Evolutionary conservation across 2,888 invertebrate species (phyloP).

Genomic region (Julus scanicus): DNA sequence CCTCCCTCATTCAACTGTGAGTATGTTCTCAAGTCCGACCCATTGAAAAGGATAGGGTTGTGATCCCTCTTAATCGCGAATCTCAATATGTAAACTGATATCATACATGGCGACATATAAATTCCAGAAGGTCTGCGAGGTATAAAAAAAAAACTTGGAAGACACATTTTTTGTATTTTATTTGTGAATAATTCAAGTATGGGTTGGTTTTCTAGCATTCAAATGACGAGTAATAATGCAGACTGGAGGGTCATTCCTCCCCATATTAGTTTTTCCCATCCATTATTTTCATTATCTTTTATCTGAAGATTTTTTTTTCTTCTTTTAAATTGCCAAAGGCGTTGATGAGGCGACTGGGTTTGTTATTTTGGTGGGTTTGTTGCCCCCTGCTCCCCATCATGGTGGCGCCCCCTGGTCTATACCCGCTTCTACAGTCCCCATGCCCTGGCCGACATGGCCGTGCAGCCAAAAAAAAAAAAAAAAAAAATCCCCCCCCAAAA

Average conservation of each 20-base stretch:
- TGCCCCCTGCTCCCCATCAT: conserved; percentile 23
- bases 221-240: conserved; percentile 16
- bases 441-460: conserved; percentile 25
- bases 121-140: background rate
- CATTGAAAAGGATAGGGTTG: too few relatives aligned
- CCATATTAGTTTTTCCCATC: conserved; percentile 26
- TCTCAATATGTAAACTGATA: background rate
- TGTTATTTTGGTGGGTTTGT: conserved; percentile 47
- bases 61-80: too few relatives aligned
- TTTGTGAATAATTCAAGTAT: conserved; percentile 2
- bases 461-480: background rate
- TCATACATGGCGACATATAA: background rate
- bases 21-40: too few relatives aligned
- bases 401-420: conserved; percentile 36
- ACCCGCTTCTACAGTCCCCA: background rate
- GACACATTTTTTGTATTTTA: background rate
- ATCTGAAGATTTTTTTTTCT: background rate
- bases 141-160: background rate
- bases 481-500: background rate
- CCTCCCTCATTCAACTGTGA: too few relatives aligned
- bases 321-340: conserved; percentile 21
- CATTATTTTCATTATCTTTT: conserved; percentile 42
- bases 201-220: conserved; percentile 7
- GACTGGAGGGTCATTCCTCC: conserved; percentile 36
- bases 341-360: conserved; percentile 40